Evolutionary conservation across 2,888 invertebrate species (phyloP).

Genomic region (Deilephila porcellus): DNA sequence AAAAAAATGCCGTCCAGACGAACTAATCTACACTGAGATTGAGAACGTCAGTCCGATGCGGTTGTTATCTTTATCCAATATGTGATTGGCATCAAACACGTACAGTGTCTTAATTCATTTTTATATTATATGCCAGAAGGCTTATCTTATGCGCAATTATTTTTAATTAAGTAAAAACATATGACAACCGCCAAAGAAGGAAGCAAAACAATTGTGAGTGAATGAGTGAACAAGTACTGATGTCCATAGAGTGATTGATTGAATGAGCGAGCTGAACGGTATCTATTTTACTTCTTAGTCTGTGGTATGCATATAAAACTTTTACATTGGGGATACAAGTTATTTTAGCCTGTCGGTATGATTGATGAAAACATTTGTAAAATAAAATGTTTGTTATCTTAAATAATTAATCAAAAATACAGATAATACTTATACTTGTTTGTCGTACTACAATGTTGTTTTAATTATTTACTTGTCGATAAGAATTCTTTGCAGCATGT

Average conservation of each 20-base stretch:
- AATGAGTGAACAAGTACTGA: background rate
- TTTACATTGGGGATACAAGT: background rate
- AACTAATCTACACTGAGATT: constrained; percentile 86
- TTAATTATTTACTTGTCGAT: too few relatives aligned
- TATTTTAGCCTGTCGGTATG: background rate
- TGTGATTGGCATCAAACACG: constrained; percentile 26
- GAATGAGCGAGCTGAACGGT: background rate
- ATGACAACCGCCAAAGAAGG: constrained; percentile 27
- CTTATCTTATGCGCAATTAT: constrained; percentile 19
- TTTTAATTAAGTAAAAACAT: constrained; percentile 3
- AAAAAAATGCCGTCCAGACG: constrained; percentile 64
- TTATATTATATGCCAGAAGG: background rate
- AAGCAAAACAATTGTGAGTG: constrained; percentile 28
- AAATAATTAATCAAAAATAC: too few relatives aligned
- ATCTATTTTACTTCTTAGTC: background rate
- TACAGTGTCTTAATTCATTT: constrained; percentile 8
- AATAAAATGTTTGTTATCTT: too few relatives aligned
- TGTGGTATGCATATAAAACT: background rate
- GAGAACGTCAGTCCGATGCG: constrained; percentile 69
- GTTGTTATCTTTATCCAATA: constrained; percentile 43
- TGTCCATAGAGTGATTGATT: background rate
- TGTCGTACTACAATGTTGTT: too few relatives aligned
- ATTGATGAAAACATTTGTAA: too few relatives aligned
- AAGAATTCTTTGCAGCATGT: too few relatives aligned
- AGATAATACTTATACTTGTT: too few relatives aligned